These are phyloP conservation scores for Colletes collaris DNA, from an alignment of 2,888 invertebrate genomes.

Conservation along the genomic window DNA sequence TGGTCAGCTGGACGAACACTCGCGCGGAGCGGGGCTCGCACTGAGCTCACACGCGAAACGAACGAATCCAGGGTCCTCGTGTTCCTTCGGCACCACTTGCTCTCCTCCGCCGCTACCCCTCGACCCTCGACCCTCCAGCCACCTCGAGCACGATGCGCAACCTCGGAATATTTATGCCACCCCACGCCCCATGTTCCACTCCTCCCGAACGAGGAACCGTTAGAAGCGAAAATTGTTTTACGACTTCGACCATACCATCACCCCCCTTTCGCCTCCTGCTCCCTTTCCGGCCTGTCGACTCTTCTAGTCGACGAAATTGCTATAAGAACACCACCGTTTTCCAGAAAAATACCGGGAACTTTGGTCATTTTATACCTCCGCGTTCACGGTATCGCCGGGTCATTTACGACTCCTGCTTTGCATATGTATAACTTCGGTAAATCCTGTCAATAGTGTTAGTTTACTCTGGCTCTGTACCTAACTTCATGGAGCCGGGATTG, in stretches of 20 bases:
- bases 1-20: slow-evolving; percentile 56
- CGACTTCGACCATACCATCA: not conserved
- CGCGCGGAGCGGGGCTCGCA: slow-evolving; percentile 70
- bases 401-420: no score
- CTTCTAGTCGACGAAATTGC: not conserved
- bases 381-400: no score
- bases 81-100: slow-evolving; percentile 64
- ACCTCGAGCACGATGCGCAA: slow-evolving; percentile 71
- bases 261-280: not conserved
- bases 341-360: no score
- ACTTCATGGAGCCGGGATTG: no score
- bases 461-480: no score
- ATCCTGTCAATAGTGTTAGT: no score
- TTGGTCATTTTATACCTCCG: no score
- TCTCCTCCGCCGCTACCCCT: slow-evolving; percentile 39
- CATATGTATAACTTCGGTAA: no score
- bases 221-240: slow-evolving; percentile 40
- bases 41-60: slow-evolving; percentile 70
- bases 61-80: slow-evolving; percentile 57
- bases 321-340: no score
- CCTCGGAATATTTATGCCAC: slow-evolving; percentile 74
- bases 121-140: slow-evolving; percentile 57
- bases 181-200: slow-evolving; percentile 26
- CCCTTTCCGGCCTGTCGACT: not conserved
- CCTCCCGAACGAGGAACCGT: slow-evolving; percentile 10